Evolutionary conservation across 2,113 vertebrate genomes (phyloP).

Genomic region (Progne subis): DNA sequence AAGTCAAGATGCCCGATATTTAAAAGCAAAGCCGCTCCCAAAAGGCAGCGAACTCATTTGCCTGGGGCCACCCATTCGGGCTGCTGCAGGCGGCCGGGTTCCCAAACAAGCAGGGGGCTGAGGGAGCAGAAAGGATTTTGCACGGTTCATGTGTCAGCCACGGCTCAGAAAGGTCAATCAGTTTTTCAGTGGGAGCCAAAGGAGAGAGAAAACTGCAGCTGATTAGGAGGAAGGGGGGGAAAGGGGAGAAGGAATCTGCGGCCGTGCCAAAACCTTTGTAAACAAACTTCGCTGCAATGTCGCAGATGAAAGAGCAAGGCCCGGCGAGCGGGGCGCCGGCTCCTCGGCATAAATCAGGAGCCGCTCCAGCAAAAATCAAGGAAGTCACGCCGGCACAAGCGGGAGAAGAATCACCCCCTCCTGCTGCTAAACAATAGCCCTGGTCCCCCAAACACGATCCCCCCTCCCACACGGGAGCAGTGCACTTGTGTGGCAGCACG

Average conservation of each 20-base stretch:
- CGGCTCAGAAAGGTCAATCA: slow-evolving; percentile 53
- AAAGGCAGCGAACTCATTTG: background rate
- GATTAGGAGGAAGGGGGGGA: background rate
- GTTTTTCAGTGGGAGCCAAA: slow-evolving; percentile 35
- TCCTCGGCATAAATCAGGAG: slow-evolving; percentile 8
- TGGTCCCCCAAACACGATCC: background rate
- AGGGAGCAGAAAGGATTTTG: slow-evolving; percentile 43
- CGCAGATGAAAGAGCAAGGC: slow-evolving; percentile 29
- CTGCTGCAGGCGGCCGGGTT: background rate
- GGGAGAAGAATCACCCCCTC: background rate
- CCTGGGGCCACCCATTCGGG: background rate
- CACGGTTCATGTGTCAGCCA: slow-evolving; percentile 53
- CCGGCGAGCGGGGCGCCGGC: background rate
- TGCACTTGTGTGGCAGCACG: background rate
- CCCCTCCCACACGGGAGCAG: background rate
- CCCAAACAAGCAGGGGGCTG: background rate
- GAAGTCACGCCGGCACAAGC: background rate
- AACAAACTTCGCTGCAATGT: slow-evolving; percentile 32
- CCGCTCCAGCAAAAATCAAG: background rate
- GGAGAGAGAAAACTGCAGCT: slow-evolving; percentile 8
- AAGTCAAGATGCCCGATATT: background rate
- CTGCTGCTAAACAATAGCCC: background rate
- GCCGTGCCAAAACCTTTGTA: slow-evolving; percentile 8
- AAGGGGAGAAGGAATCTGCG: slow-evolving; percentile 20
- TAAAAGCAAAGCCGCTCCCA: background rate